phyloP scores from a whole-genome alignment of 2,797 vertebrate species.

The Eurystomus glaucurus region DNA sequence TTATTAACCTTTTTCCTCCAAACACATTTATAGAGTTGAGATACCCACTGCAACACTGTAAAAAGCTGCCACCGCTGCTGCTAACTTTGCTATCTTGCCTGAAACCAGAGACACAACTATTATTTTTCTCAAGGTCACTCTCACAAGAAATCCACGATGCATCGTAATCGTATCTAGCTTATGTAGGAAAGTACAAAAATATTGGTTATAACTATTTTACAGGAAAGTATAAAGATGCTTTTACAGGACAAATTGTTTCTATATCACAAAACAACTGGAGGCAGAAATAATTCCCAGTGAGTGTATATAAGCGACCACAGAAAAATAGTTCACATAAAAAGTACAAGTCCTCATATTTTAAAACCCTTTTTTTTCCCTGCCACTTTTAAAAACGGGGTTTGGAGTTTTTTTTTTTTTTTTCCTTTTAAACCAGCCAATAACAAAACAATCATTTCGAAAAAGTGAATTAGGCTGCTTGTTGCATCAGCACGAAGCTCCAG shows the following conservation, averaged over 20 bases:
- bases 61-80: not conserved
- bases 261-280: not conserved
- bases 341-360: not conserved
- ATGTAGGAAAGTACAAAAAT: not conserved
- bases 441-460: not conserved
- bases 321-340: not conserved
- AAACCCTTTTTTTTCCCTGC: not conserved
- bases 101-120: not conserved
- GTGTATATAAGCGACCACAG: not conserved
- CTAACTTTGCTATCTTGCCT: not conserved
- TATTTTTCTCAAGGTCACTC: not conserved
- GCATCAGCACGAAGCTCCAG: not conserved
- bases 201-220: not conserved
- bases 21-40: not conserved
- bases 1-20: not conserved
- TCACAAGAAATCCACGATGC: not conserved
- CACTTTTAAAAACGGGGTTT: not conserved
- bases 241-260: not conserved
- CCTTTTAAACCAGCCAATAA: not conserved
- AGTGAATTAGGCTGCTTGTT: accelerated
- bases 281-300: not conserved
- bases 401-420: not conserved
- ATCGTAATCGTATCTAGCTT: not conserved
- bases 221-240: not conserved
- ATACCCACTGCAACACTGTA: not conserved